These are phyloP conservation scores for Acomys russatus DNA, from an alignment of 2,797 vertebrate genomes.

Conservation along the genomic window DNA sequence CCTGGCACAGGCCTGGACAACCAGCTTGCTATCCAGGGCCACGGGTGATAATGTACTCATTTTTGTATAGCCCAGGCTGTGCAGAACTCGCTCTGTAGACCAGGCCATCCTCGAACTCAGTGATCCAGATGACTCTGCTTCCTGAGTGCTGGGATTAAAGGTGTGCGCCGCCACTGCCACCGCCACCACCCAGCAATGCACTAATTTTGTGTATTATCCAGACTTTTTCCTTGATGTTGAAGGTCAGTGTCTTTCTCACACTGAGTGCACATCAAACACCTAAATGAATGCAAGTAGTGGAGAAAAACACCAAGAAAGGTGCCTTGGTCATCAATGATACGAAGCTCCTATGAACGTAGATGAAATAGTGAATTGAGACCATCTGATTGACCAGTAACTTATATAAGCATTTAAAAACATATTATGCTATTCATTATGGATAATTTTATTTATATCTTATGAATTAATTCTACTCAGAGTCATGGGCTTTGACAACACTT, in stretches of 20 bases:
- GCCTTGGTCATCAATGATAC: neutral
- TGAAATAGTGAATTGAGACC: neutral
- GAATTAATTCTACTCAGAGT: neutral
- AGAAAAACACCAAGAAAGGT: neutral
- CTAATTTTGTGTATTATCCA: neutral
- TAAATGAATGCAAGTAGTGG: neutral
- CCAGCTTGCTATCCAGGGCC: neutral
- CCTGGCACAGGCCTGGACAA: neutral
- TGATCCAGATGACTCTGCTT: too few relatives aligned
- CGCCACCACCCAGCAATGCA: neutral
- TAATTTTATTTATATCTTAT: conserved; percentile 1
- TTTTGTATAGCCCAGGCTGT: neutral
- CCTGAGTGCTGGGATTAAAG: too few relatives aligned
- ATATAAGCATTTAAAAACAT: conserved; percentile 1
- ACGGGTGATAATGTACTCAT: neutral
- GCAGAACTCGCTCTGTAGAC: too few relatives aligned
- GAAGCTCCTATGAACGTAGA: neutral
- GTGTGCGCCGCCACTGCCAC: too few relatives aligned
- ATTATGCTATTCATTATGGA: neutral
- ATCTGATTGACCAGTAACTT: conserved; percentile 13
- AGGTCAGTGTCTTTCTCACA: neutral
- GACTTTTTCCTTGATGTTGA: neutral
- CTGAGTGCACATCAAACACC: neutral
- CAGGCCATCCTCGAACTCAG: too few relatives aligned
- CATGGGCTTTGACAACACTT: conserved; percentile 9